Percentiles rank a stretch among this genome's conserved stretches.
These are phyloP conservation scores for Caenorhabditis auriculariae DNA, from an alignment of 2,888 invertebrate species.

Conservation along the genomic window DNA sequence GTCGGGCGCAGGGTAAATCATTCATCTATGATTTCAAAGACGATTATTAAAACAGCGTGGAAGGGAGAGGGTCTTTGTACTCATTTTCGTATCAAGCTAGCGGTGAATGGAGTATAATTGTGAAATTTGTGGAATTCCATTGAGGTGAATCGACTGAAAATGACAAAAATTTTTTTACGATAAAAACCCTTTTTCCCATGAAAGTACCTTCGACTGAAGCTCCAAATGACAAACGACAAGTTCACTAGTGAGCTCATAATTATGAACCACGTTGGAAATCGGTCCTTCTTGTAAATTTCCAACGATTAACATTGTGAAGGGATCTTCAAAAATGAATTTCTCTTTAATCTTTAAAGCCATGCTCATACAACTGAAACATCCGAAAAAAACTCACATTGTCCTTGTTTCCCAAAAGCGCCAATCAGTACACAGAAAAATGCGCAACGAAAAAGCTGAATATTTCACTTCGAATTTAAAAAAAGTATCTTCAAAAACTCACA, in stretches of 20 bases:
- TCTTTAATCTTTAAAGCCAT: neutral
- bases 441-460: slow-evolving; percentile 50
- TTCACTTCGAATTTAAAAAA: slow-evolving; percentile 10
- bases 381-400: slow-evolving; percentile 31
- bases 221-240: slow-evolving; percentile 55
- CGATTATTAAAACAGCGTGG: too few species aligned
- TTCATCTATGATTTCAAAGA: too few species aligned
- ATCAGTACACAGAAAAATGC: slow-evolving; percentile 52
- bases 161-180: too few species aligned
- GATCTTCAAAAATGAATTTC: slow-evolving; percentile 17
- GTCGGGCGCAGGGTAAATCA: too few species aligned
- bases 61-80: too few species aligned
- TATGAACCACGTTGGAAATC: slow-evolving; percentile 47
- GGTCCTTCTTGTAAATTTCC: slow-evolving; percentile 50
- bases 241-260: slow-evolving; percentile 46
- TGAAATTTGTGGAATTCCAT: too few species aligned
- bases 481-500: slow-evolving; percentile 15
- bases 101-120: too few species aligned
- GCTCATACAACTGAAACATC: neutral
- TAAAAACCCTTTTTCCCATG: too few species aligned
- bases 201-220: slow-evolving; percentile 37
- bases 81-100: too few species aligned
- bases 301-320: slow-evolving; percentile 41
- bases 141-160: too few species aligned
- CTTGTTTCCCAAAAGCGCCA: slow-evolving; percentile 50